Conservation (phyloP, 2,113 vertebrate genomes). For the Hydropotes inermis region DNA sequence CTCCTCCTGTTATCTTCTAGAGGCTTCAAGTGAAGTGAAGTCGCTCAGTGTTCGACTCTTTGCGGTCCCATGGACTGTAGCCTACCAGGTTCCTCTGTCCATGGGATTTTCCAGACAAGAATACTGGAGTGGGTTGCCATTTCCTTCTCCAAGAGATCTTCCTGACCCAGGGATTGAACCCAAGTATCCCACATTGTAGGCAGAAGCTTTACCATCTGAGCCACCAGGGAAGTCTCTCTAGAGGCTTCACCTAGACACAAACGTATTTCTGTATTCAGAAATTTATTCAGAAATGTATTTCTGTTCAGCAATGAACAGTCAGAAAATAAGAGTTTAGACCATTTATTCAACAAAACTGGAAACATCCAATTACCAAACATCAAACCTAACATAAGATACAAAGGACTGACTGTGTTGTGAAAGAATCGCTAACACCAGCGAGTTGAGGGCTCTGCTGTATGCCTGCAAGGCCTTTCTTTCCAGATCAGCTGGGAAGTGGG, state of each 20-base stretch:
- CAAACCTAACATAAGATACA: neutral
- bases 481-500: neutral
- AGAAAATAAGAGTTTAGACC: neutral
- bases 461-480: neutral
- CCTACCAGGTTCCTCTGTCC: no score
- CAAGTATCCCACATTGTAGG: no score
- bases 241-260: neutral
- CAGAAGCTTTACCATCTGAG: no score
- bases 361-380: neutral
- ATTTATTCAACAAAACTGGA: neutral
- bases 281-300: neutral
- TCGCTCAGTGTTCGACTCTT: no score
- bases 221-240: no score
- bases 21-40: neutral
- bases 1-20: neutral
- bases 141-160: no score
- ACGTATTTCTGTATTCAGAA: neutral
- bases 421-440: neutral
- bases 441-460: neutral
- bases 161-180: no score
- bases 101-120: no score
- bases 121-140: no score
- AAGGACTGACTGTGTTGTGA: constrained; percentile 36
- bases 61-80: no score
- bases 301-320: neutral